Base-by-base conservation (phyloP, 2,797 vertebrate genomes). In the Distichodus sexfasciatus region DNA sequence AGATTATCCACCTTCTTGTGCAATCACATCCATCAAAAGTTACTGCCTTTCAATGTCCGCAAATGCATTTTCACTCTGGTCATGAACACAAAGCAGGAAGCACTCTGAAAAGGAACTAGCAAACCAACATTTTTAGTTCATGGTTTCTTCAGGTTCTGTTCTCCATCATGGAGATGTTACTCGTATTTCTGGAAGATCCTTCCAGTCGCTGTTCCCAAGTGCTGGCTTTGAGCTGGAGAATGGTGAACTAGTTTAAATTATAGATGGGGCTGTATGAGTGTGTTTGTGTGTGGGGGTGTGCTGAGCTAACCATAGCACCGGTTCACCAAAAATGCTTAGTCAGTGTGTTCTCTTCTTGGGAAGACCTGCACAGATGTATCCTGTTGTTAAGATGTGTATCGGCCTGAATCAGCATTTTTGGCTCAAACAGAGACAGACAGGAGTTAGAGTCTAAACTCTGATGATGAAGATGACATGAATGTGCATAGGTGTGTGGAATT, bases 321-420 rank as follows among this genome's bases (percentile, higher is more conserved):
- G 58, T 73, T 44, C 48, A 40, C 44, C 24, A 48, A 31, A 72
- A 55, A 23, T 71, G 72, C 69, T 69, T 78, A 63, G 76, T 76
- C 77, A 82, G 82, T 74, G 43, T 55, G 60, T 75, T 76, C n/a
- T 73, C 26, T 38, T 65, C 26, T 55, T 31, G 67, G 68, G 58
- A 69, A 76, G 65, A 55, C 50, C 66, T 8, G 44, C 55, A 61
- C 71, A 80, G 68, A 87, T 81, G 82, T 72, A 82, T 83, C 81
- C 82, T 85, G 81, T 79, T 74, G 76, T 71, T 58, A 43, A 29
- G 33, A 50, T 38, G 15, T 14, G 21, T 46, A 17, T 66, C 63
- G 67, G 12, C 6, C 47, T 61, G 57, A 67, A 61, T 73, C 57
- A 73, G 63, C 71, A 17, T 4, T 43, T 59, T 43, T 38, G 15